Percentiles rank a stretch among this genome's conserved stretches.
phyloP scores from a whole-genome alignment of 2,888 invertebrate genomes.

The Phortica magna region DNA sequence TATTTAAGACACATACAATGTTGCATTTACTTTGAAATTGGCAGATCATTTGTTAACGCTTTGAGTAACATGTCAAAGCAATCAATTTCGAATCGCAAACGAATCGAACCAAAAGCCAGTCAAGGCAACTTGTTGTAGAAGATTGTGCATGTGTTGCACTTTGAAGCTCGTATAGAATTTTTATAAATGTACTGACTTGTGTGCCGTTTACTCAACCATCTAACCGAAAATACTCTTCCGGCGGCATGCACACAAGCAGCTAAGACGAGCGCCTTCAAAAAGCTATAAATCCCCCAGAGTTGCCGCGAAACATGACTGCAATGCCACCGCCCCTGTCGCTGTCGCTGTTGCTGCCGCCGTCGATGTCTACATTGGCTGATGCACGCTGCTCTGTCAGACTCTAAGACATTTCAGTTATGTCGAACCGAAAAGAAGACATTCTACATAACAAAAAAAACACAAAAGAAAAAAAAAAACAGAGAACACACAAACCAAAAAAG shows the following conservation, averaged over 20 bases:
- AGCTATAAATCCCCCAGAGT: conserved; percentile 17
- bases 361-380: not conserved
- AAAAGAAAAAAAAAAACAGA: not conserved
- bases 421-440: conserved; percentile 48
- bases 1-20: conserved; percentile 27
- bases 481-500: not conserved
- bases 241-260: conserved; percentile 10
- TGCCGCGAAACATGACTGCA: conserved; percentile 9
- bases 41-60: conserved; percentile 26
- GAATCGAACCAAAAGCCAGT: not conserved
- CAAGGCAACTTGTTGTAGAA: not conserved
- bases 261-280: not conserved
- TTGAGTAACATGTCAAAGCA: conserved; percentile 31
- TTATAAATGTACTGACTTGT: not conserved
- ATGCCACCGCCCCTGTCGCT: not conserved
- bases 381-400: conserved; percentile 14
- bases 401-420: conserved; percentile 59
- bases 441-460: conserved; percentile 26
- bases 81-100: conserved; percentile 21
- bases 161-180: not conserved
- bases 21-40: conserved; percentile 26
- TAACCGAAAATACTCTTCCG: conserved; percentile 29
- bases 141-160: not conserved
- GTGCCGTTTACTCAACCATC: not conserved
- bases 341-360: not conserved